These are phyloP conservation scores for Achlya flavicornis DNA, from an alignment of 2,888 invertebrate species.

Conservation along the genomic window DNA sequence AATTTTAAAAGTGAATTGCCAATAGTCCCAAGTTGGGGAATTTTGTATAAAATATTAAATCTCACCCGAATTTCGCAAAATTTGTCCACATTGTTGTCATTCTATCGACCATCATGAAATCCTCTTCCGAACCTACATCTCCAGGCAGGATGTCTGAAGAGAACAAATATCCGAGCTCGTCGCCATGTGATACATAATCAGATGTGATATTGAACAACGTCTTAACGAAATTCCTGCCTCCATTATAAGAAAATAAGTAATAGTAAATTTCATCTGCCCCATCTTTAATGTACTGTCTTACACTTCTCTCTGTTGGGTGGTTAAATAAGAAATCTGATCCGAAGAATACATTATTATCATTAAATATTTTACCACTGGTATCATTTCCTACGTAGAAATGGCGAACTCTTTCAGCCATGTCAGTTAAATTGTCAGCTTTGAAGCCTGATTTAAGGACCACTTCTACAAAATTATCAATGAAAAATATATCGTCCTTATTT, in stretches of 20 bases:
- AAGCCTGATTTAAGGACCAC: conserved; percentile 23
- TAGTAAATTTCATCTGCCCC: conserved; percentile 36
- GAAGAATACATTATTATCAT: conserved; percentile 32
- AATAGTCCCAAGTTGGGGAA: too few species aligned
- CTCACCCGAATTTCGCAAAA: too few species aligned
- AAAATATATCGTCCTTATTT: conserved; percentile 21
- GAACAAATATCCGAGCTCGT: too few species aligned
- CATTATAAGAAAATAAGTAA: conserved; percentile 39
- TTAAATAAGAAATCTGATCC: conserved; percentile 39
- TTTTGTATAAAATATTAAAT: too few species aligned
- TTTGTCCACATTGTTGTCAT: too few species aligned
- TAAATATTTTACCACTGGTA: conserved; percentile 20
- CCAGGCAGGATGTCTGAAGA: too few species aligned
- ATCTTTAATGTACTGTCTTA: conserved; percentile 34
- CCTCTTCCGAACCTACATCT: too few species aligned
- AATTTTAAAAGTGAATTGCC: too few species aligned
- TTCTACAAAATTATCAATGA: conserved; percentile 22
- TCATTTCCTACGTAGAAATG: conserved; percentile 45
- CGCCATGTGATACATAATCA: too few species aligned
- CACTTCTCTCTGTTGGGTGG: conserved; percentile 39
- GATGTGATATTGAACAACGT: too few species aligned
- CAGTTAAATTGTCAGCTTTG: conserved; percentile 22
- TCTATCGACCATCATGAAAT: too few species aligned
- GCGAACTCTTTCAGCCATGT: conserved; percentile 27
- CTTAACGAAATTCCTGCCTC: too few species aligned